These are phyloP conservation scores for Alouatta caraya DNA, from an alignment of 2,797 vertebrate genomes.

Conservation along the genomic window DNA sequence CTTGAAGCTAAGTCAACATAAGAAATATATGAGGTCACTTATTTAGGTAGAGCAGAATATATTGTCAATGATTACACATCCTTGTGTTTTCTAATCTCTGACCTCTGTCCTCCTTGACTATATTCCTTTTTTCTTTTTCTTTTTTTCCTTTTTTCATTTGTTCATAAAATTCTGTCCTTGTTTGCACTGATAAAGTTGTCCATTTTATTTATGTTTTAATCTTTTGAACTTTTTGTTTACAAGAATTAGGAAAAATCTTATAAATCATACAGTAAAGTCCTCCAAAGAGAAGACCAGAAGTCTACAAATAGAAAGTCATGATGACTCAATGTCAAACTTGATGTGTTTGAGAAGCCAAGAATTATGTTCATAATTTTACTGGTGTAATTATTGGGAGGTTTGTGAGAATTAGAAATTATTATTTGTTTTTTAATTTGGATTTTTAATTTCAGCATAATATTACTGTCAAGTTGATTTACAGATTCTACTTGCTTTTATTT, in stretches of 20 bases:
- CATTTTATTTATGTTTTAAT: not conserved
- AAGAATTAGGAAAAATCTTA: not conserved
- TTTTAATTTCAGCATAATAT: not conserved
- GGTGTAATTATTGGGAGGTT: not conserved
- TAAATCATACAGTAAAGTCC: not conserved
- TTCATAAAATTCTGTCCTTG: not conserved
- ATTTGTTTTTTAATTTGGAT: not conserved
- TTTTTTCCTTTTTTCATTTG: not conserved
- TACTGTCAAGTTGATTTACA: not conserved
- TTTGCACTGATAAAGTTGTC: not conserved
- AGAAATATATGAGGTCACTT: not conserved
- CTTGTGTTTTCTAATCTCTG: not conserved
- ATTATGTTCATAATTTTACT: slow-evolving; percentile 1
- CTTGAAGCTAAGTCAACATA: not conserved
- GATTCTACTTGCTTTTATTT: not conserved
- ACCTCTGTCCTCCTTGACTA: not conserved
- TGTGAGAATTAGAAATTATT: not conserved
- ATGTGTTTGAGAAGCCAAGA: not conserved
- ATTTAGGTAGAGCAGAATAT: not conserved
- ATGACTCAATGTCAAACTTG: not conserved
- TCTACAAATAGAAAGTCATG: not conserved
- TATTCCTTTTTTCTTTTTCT: not conserved
- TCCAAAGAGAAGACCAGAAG: not conserved
- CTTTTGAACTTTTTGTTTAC: not conserved
- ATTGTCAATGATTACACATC: not conserved